phyloP scores from a whole-genome alignment of 1,140 invertebrate species.

The Adoxophyes honmai region DNA sequence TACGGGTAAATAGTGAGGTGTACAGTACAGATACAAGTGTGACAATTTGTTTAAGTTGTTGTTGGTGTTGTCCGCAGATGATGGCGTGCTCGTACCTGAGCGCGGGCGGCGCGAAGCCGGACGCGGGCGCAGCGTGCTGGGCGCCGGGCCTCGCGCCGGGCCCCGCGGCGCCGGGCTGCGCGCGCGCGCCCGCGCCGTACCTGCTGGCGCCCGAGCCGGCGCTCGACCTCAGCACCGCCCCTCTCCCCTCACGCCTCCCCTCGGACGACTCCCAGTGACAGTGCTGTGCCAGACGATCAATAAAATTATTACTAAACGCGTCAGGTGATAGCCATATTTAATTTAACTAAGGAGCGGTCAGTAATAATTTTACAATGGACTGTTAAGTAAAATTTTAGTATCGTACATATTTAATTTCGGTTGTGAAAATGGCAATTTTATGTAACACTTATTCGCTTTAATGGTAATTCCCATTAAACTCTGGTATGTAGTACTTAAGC shows the following conservation, averaged over 20 bases:
- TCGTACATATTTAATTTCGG: constrained; percentile 74
- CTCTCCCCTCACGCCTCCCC: constrained; percentile 35
- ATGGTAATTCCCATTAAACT: constrained; percentile 61
- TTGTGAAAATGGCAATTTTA: constrained; percentile 76
- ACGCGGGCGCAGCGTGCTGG: constrained; percentile 48
- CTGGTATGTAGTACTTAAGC: constrained; percentile 45
- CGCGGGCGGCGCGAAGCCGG: constrained; percentile 42
- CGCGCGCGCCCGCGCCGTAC: neutral
- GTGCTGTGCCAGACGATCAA: constrained; percentile 59
- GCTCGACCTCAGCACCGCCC: constrained; percentile 44
- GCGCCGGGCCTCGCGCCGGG: constrained; percentile 41
- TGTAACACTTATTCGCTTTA: constrained; percentile 65
- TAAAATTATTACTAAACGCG: constrained; percentile 44
- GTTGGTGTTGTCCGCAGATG: constrained; percentile 56
- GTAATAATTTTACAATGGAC: constrained; percentile 56
- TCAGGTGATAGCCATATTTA: constrained; percentile 3
- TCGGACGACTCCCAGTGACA: constrained; percentile 56
- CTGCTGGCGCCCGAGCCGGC: constrained; percentile 40
- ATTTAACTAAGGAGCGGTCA: constrained; percentile 20
- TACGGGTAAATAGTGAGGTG: no score
- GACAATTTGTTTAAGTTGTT: no score
- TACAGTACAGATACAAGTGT: no score
- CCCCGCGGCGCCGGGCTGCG: neutral
- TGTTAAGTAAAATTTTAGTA: constrained; percentile 66
- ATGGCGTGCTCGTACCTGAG: constrained; percentile 70